Conservation (phyloP, 2,113 vertebrate species). For the Budorcas taxicolor region DNA sequence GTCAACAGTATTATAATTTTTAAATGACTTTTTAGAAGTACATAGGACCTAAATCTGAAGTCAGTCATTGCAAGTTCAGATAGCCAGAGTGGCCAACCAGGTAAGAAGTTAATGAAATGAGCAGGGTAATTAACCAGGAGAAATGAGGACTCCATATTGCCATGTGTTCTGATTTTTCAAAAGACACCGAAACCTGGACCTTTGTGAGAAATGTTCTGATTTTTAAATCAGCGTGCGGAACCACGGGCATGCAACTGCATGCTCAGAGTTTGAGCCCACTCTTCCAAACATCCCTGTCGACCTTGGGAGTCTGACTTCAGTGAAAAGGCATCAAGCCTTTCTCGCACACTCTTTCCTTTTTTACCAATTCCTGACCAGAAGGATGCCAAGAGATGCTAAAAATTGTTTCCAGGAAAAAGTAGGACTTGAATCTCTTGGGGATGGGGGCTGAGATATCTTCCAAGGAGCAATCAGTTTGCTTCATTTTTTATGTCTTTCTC, state of each 20-base stretch:
- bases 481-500: slow-evolving; percentile 57
- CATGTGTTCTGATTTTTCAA: background rate
- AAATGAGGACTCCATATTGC: background rate
- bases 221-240: background rate
- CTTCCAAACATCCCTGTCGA: background rate
- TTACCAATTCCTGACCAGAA: slow-evolving; percentile 27
- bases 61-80: background rate
- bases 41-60: background rate
- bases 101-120: background rate
- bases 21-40: background rate
- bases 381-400: slow-evolving; percentile 57
- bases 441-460: slow-evolving; percentile 6
- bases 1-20: background rate
- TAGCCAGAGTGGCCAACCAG: background rate
- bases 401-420: slow-evolving; percentile 68
- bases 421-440: slow-evolving; percentile 32
- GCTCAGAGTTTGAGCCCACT: background rate
- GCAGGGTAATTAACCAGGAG: accelerated
- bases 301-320: background rate
- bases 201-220: background rate
- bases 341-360: background rate
- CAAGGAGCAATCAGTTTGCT: slow-evolving; percentile 45
- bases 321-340: background rate
- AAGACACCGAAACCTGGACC: background rate
- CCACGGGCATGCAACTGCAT: background rate